phyloP scores from a whole-genome alignment of 1,140 invertebrate species.

The Lepidurus apus region DNA sequence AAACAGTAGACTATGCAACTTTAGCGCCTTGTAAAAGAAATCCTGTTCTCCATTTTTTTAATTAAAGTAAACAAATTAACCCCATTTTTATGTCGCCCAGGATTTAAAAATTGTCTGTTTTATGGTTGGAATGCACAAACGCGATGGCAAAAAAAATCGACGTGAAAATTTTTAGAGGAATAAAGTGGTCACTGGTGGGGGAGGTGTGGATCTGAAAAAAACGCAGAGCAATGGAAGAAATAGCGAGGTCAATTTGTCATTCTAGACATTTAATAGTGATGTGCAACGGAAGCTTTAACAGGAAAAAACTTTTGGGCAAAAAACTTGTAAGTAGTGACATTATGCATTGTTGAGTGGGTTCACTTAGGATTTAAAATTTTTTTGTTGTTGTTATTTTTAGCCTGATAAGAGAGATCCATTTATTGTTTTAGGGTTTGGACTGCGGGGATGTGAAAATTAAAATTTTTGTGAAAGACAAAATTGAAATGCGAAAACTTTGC shows the following conservation, averaged over 20 bases:
- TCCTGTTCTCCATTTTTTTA: conserved; percentile 26
- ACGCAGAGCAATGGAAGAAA: conserved; percentile 28
- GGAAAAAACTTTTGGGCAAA: background rate
- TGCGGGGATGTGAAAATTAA: background rate
- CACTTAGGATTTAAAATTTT: background rate
- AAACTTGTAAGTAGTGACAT: background rate
- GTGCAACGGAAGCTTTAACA: conserved; percentile 18
- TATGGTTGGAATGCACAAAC: conserved; percentile 24
- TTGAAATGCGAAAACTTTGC: too few relatives aligned
- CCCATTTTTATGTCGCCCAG: background rate
- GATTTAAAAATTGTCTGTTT: background rate
- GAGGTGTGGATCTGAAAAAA: conserved; percentile 32
- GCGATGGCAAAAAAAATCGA: conserved; percentile 12
- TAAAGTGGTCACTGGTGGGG: conserved; percentile 35
- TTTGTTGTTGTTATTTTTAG: background rate
- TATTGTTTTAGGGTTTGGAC: background rate
- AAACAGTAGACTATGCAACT: conserved; percentile 29
- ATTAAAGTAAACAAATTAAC: conserved; percentile 19
- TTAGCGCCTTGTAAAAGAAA: conserved; percentile 25
- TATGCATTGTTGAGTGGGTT: background rate
- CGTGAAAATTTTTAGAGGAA: conserved; percentile 33
- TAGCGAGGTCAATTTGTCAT: background rate
- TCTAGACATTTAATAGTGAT: conserved; percentile 11
- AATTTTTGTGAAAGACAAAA: background rate
- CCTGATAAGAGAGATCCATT: background rate